Base-by-base conservation (phyloP, 2,888 invertebrate genomes). In the Cheilosia variabilis region DNA sequence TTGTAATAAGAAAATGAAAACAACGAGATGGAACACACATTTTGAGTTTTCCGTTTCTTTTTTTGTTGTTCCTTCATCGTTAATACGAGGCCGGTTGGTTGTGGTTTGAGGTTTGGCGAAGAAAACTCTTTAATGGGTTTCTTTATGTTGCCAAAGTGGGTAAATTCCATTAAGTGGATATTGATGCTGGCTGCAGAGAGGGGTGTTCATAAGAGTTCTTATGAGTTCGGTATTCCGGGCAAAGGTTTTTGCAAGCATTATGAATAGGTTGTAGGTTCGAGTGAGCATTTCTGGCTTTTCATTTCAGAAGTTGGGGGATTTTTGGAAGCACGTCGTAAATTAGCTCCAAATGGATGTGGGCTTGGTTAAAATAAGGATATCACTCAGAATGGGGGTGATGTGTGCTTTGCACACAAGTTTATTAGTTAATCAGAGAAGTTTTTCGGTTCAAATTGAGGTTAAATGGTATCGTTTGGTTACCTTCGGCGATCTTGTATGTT, bases 141-240 rank as follows among this genome's bases (percentile, higher is more conserved):
- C 37, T 50, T 47, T 73, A 19, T 62, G 31, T 27, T 31, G 58
- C 41, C 7, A 55, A 63, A 72, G 66, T 62, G 68, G 68, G 62
- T 57, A 68, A 68, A 78, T 63, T 75, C 31, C 71, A 71, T 76
- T 75, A 71, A 84, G 84, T 84, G 58, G 84, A 65, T 84, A 84
- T 84, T 75, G 84, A 80, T 75, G 75, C 69, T 79, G 52, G 50
- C 27, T 68, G 63, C 15, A 50, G 2, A 50, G 2, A 41, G 22
- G 34, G 57, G 43, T 57, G 55, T 19, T 4, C 9, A 50, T 27
- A 24, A 68, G 77, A 47, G 57, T 58, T 43, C 41, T 82, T 65
- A 43, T 52, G 71, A 58, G 58, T 77, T 65, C 52, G 13, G 43
- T 65, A 55, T 31, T 62, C 43, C 31, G 24, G 71, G 19, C 24